phyloP scores from a whole-genome alignment of 2,888 invertebrate genomes.

The Scaptomyza parva region DNA sequence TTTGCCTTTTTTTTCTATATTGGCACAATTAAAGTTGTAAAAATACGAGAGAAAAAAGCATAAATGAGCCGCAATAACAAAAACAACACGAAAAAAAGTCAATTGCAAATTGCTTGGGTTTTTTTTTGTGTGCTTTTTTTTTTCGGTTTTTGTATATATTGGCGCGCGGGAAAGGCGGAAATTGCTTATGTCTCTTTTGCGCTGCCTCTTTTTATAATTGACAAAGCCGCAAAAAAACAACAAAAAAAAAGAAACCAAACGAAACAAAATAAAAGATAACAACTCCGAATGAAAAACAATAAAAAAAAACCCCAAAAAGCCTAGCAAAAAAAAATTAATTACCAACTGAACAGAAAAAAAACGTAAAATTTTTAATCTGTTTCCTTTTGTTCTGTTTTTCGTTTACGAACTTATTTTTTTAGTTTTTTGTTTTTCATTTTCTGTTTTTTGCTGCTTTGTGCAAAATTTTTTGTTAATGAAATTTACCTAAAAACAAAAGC shows the following conservation, averaged over 20 bases:
- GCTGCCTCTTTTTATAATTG: slow-evolving; percentile 38
- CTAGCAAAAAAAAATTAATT: slow-evolving; percentile 61
- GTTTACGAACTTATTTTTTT: slow-evolving; percentile 24
- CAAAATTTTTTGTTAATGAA: slow-evolving; percentile 31
- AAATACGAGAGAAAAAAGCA: slow-evolving; percentile 37
- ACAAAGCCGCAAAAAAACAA: slow-evolving; percentile 35
- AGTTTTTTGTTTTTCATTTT: slow-evolving; percentile 10
- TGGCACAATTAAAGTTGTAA: slow-evolving; percentile 64
- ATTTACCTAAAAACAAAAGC: slow-evolving; percentile 24
- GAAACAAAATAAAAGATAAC: slow-evolving; percentile 26
- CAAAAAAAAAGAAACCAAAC: slow-evolving; percentile 13
- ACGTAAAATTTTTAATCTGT: slow-evolving; percentile 48
- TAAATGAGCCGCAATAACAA: slow-evolving; percentile 41
- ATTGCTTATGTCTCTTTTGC: slow-evolving; percentile 51
- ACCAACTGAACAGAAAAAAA: slow-evolving; percentile 49
- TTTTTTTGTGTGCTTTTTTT: slow-evolving; percentile 39
- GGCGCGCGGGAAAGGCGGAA: slow-evolving; percentile 66
- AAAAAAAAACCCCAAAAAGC: slow-evolving; percentile 38
- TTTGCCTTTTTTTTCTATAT: slow-evolving; percentile 23
- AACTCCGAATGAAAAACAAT: slow-evolving; percentile 20
- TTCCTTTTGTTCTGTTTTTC: slow-evolving; percentile 49
- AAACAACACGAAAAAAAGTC: slow-evolving; percentile 32
- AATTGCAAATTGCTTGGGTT: slow-evolving; percentile 59
- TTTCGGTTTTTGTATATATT: not conserved
- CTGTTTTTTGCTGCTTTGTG: slow-evolving; percentile 18